Conservation (phyloP, 2,113 vertebrate genomes). For the Amphiprion ocellaris region DNA sequence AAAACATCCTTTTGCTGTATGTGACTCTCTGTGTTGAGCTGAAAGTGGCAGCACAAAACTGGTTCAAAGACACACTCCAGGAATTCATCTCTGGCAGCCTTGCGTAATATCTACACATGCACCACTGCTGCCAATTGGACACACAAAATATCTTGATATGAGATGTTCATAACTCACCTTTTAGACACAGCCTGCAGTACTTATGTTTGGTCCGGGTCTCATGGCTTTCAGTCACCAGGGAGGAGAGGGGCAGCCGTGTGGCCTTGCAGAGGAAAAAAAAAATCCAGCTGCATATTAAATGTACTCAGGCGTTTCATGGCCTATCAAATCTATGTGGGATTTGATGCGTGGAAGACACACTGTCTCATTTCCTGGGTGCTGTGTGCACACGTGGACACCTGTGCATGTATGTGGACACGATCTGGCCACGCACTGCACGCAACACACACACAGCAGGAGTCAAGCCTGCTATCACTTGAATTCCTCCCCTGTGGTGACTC, state of each 20-base stretch:
- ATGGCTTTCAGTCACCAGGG: slow-evolving; percentile 53
- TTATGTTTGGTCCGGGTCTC: slow-evolving; percentile 32
- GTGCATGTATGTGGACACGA: slow-evolving; percentile 32
- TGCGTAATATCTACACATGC: slow-evolving; percentile 19
- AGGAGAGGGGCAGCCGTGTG: background rate
- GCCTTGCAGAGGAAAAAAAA: slow-evolving; percentile 49
- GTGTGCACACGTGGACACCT: slow-evolving; percentile 27
- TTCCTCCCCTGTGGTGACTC: slow-evolving; percentile 55
- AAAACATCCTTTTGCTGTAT: background rate
- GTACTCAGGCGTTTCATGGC: slow-evolving; percentile 68
- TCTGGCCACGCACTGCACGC: background rate
- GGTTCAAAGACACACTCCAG: slow-evolving; percentile 8
- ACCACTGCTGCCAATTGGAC: background rate
- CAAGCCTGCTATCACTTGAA: slow-evolving; percentile 63
- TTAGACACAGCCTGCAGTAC: slow-evolving; percentile 27
- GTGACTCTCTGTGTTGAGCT: background rate
- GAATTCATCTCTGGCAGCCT: slow-evolving; percentile 39
- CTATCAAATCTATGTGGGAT: slow-evolving; percentile 65
- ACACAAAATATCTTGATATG: background rate
- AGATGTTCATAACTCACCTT: slow-evolving; percentile 53
- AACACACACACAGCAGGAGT: slow-evolving; percentile 23
- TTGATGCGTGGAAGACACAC: slow-evolving; percentile 51
- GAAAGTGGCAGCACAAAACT: background rate
- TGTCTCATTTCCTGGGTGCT: slow-evolving; percentile 41
- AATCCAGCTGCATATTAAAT: slow-evolving; percentile 73